A percentile compares a stretch with the other conserved stretches of the same genome.
These are phyloP conservation scores for Microplitis mediator DNA, from an alignment of 1,140 invertebrate genomes.

Conservation along the genomic window DNA sequence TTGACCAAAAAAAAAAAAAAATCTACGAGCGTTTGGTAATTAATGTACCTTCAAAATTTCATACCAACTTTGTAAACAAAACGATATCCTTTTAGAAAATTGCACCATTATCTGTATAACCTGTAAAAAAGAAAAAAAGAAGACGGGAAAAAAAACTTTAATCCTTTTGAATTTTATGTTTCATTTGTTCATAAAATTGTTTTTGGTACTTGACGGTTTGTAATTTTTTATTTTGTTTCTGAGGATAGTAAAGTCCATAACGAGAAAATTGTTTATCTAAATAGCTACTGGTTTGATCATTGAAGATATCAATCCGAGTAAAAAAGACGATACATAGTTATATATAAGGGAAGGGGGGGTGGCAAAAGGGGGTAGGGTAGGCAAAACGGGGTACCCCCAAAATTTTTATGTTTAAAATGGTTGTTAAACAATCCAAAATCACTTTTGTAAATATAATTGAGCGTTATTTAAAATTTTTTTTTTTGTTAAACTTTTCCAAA, in stretches of 20 bases:
- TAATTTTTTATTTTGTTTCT: neutral
- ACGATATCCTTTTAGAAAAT: slow-evolving; percentile 37
- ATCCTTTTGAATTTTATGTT: neutral
- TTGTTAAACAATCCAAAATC: too few relatives aligned
- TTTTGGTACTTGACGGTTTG: neutral
- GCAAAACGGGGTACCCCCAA: too few relatives aligned
- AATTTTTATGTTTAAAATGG: too few relatives aligned
- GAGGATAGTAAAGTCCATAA: neutral
- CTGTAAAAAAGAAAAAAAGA: slow-evolving; percentile 42
- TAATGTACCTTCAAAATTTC: slow-evolving; percentile 33
- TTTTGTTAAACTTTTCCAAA: too few relatives aligned
- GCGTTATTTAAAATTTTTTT: too few relatives aligned
- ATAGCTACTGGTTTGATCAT: too few relatives aligned
- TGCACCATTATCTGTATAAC: slow-evolving; percentile 36
- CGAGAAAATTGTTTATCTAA: too few relatives aligned
- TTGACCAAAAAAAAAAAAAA: neutral
- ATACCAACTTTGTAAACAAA: slow-evolving; percentile 38
- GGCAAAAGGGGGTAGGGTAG: too few relatives aligned
- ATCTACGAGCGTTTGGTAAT: neutral
- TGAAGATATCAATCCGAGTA: too few relatives aligned
- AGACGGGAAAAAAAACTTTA: neutral
- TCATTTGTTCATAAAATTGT: neutral
- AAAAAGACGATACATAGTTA: too few relatives aligned
- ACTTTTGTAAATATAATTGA: too few relatives aligned
- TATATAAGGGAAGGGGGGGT: too few relatives aligned